Evolutionary conservation across 2,888 invertebrate genomes (phyloP).

Genomic region (Nasonia oneida): DNA sequence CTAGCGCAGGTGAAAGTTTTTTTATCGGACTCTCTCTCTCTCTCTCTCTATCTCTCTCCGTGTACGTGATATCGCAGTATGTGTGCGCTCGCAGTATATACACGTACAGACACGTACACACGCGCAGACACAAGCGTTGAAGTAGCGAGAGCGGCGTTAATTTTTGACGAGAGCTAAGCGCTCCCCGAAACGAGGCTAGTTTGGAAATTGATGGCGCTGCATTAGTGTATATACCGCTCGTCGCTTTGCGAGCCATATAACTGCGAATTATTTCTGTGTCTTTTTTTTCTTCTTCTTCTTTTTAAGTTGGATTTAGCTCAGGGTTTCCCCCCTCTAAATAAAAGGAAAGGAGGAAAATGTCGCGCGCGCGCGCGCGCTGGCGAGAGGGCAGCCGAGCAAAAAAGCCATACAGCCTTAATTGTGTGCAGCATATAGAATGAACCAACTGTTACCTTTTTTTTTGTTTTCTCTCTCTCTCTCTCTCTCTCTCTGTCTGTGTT

Average conservation of each 20-base stretch:
- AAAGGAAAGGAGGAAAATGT: background rate
- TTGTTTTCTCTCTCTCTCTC: background rate
- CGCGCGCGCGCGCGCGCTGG: background rate
- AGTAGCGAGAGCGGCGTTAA: background rate
- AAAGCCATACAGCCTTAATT: background rate
- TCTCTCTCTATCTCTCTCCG: no score
- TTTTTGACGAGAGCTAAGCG: slow-evolving; percentile 17
- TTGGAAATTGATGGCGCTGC: slow-evolving; percentile 9
- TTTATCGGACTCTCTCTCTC: slow-evolving; percentile 11
- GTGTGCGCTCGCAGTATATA: background rate
- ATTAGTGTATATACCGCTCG: background rate
- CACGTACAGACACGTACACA: background rate
- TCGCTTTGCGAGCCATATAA: background rate
- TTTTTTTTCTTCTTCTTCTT: background rate
- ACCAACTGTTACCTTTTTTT: slow-evolving; percentile 4
- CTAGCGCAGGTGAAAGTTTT: background rate
- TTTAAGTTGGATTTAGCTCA: background rate
- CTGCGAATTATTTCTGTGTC: background rate
- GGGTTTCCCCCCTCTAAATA: background rate
- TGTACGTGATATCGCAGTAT: background rate
- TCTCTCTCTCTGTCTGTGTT: background rate
- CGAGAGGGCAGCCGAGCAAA: background rate
- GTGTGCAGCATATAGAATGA: slow-evolving; percentile 1
- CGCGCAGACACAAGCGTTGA: background rate
- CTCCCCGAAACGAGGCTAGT: background rate